Evolutionary conservation across 1,140 invertebrate species (phyloP).

Genomic region (Hormaphis cornu): DNA sequence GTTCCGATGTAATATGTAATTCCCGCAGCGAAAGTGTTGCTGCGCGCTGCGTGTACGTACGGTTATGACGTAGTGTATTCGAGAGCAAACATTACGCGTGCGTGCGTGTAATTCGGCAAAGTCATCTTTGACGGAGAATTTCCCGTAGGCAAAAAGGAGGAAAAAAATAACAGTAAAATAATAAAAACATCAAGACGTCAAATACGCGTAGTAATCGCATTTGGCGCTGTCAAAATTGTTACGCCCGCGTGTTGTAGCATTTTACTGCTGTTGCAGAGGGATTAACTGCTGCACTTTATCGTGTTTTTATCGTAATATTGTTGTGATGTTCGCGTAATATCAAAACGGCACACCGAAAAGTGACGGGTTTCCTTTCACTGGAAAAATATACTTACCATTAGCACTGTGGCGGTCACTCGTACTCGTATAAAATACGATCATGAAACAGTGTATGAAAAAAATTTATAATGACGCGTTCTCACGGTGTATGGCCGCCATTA

Average conservation of each 20-base stretch:
- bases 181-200: not conserved
- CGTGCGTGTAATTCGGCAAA: constrained; percentile 1
- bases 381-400: constrained; percentile 19
- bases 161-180: not conserved
- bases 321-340: too few species aligned
- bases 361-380: constrained; percentile 21
- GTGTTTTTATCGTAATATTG: too few species aligned
- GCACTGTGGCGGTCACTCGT: not conserved
- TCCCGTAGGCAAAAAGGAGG: not conserved
- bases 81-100: not conserved
- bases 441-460: too few species aligned
- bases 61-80: not conserved
- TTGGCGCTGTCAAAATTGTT: not conserved
- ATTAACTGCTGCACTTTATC: too few species aligned
- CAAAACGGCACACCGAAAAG: not conserved
- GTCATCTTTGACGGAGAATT: constrained; percentile 17
- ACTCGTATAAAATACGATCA: constrained; percentile 25
- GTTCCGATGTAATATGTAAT: constrained; percentile 20
- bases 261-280: too few species aligned
- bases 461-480: constrained; percentile 26
- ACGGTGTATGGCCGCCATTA: constrained; percentile 19
- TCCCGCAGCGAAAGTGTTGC: constrained; percentile 28
- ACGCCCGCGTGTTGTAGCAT: too few species aligned
- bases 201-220: not conserved
- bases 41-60: not conserved